Conservation (phyloP, 2,888 invertebrate species). For the Harpagoxenus sublaevis region DNA sequence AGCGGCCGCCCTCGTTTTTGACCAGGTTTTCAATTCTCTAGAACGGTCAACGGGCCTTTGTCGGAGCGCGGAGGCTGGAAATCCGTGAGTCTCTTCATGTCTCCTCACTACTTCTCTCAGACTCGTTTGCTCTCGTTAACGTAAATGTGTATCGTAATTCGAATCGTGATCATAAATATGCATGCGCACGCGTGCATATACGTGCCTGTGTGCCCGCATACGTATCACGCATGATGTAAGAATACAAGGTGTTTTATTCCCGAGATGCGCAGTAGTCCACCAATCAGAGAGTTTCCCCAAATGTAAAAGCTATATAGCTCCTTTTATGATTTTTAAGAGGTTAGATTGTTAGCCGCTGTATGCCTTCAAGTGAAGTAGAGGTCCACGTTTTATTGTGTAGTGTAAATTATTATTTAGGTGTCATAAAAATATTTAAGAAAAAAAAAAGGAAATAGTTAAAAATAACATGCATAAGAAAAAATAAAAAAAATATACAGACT, state of each 20-base stretch:
- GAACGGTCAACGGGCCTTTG: constrained; percentile 67
- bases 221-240: no score
- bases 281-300: no score
- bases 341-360: no score
- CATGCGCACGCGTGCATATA: constrained; percentile 8
- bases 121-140: constrained; percentile 67
- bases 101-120: neutral
- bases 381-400: no score
- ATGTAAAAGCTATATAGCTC: no score
- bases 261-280: no score
- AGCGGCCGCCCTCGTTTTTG: constrained; percentile 73
- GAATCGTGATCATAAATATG: constrained; percentile 69
- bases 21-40: constrained; percentile 71
- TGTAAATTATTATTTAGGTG: no score
- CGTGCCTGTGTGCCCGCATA: neutral
- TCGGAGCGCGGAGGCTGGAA: constrained; percentile 56
- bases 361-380: no score
- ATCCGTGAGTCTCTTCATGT: constrained; percentile 44
- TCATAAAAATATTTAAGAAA: neutral
- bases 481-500: neutral
- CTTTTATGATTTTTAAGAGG: no score
- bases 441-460: neutral
- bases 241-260: no score
- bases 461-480: neutral
- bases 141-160: constrained; percentile 71